Base-by-base conservation (phyloP, 2,888 invertebrate species). In the Chelonus formosanus region DNA sequence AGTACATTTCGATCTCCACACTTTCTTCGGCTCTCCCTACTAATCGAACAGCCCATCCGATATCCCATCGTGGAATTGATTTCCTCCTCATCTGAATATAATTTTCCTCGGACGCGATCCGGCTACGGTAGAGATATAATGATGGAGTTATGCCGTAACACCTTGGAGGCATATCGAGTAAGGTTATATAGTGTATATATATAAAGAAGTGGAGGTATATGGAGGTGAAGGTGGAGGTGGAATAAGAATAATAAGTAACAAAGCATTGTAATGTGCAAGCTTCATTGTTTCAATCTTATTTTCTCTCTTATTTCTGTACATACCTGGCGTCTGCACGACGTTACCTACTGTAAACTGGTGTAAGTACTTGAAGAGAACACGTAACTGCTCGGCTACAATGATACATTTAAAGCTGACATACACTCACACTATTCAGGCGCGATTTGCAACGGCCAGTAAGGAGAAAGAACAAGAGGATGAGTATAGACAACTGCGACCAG, bases 71-170 rank as follows among this genome's bases (percentile, higher is more conserved):
- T 75, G 77, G 80, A 80, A 81, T 81, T 80, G 81, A 81, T 81
- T 81, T 81, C 78, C 77, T 78, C 76, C 80, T 78, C 80, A 77
- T 80, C 79, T 79, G 79, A 81, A 80, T 81, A 80, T 80, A 79
- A 80, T 81, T 80, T 78, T 80, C 78, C 76, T 74, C 74, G 76
- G 74, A 73, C 68, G 73, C 76, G 79, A 80, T 79, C 78, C 74
- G 76, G 78, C 73, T 74, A 70, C 70, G 68, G 71, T 74, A 72
- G 71, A 61, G 63, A 67, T 67, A 78, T 80, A 81, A 81, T 80
- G 76, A 80, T 76, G 78, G 75, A 80, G 77, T 75, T 55, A 55
- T 77, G 78, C 79, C 78, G 77, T 79, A 80, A 81, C 80, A 81
- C 81, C 80, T 81, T 71, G 70, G 63, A 80, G 80, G 80, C 78